These are phyloP conservation scores for Cephalotes varians DNA, from an alignment of 2,888 invertebrate species.

Conservation along the genomic window DNA sequence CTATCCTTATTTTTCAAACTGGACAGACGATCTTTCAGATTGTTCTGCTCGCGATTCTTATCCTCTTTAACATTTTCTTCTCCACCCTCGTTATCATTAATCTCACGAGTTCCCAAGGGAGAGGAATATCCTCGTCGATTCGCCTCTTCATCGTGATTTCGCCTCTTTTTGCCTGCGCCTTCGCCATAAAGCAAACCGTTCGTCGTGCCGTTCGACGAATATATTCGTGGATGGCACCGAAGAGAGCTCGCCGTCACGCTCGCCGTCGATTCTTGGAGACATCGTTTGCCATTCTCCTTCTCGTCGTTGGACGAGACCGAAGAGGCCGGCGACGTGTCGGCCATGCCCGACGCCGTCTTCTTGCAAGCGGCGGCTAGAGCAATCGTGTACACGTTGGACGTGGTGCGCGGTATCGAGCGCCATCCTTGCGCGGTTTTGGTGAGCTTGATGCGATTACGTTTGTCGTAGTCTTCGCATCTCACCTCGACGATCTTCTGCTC, in stretches of 20 bases:
- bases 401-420: constrained; percentile 93
- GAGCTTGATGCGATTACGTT: constrained; percentile 93
- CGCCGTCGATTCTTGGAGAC: constrained; percentile 57
- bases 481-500: constrained; percentile 94
- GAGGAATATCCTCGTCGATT: constrained; percentile 64
- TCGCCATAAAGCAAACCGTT: constrained; percentile 65
- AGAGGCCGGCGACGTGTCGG: constrained; percentile 47
- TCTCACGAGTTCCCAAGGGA: constrained; percentile 59
- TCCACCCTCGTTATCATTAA: constrained; percentile 59
- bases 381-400: constrained; percentile 84
- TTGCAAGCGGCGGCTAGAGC: constrained; percentile 53
- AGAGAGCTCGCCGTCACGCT: constrained; percentile 51
- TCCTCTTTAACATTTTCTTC: constrained; percentile 57
- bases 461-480: constrained; percentile 95
- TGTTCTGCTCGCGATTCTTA: constrained; percentile 34
- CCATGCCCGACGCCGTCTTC: constrained; percentile 31
- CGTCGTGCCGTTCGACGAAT: constrained; percentile 69
- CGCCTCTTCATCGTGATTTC: constrained; percentile 77
- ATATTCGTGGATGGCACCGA: constrained; percentile 55
- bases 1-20: constrained; percentile 51
- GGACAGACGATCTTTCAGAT: constrained; percentile 10
- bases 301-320: constrained; percentile 74
- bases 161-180: constrained; percentile 66
- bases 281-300: constrained; percentile 70
- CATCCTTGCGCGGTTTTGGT: constrained; percentile 93